Evolutionary conservation across 2,888 invertebrate species (phyloP).

Genomic region (Phyto melanocephala): DNA sequence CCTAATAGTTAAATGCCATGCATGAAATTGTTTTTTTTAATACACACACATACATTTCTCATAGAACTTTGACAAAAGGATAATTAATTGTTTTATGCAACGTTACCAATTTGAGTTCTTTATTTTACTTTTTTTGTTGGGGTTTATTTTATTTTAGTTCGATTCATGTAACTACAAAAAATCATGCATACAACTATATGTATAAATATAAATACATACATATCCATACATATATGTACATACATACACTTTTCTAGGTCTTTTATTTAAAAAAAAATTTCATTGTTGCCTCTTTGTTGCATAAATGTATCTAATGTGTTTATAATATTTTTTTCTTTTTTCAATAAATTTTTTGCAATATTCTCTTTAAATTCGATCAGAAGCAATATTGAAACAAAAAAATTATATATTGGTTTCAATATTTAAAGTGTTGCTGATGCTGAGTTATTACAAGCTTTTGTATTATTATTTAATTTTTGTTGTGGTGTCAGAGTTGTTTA

Average conservation of each 20-base stretch:
- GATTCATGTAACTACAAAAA: neutral
- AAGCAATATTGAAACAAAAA: neutral
- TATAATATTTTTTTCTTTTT: neutral
- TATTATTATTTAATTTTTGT: conserved; percentile 28
- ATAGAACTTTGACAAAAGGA: conserved; percentile 50
- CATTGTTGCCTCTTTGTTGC: conserved; percentile 36
- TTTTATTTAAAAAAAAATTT: conserved; percentile 34
- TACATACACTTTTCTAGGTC: neutral
- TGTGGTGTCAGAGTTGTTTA: conserved; percentile 9
- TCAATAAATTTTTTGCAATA: neutral
- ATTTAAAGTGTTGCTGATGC: conserved; percentile 37
- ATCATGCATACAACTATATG: neutral
- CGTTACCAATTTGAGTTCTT: conserved; percentile 33
- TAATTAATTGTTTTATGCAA: conserved; percentile 65
- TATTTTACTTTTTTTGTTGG: neutral
- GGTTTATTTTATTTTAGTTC: neutral
- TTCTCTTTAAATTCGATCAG: conserved; percentile 23
- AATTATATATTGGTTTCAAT: conserved; percentile 4
- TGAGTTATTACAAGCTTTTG: conserved; percentile 39
- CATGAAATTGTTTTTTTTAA: neutral
- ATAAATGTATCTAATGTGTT: conserved; percentile 2
- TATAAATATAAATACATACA: neutral
- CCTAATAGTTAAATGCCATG: neutral
- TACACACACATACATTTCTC: neutral
- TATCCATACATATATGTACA: neutral